These are phyloP conservation scores for Tangara arthus DNA, from an alignment of 2,797 vertebrate species.

Conservation along the genomic window DNA sequence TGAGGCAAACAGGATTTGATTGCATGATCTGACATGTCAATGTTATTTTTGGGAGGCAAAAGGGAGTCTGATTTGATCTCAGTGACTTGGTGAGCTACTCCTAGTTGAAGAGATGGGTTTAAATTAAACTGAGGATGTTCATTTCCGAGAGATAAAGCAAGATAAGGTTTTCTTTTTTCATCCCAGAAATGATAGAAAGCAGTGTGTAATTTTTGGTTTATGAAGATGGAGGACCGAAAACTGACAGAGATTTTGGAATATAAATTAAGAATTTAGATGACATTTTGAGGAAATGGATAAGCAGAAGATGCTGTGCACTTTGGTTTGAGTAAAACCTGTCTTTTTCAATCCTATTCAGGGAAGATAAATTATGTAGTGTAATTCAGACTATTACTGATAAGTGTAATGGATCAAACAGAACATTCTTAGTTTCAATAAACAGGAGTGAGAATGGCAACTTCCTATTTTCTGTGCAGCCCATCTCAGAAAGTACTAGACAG, in stretches of 20 bases:
- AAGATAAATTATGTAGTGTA: slow-evolving; percentile 48
- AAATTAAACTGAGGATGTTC: slow-evolving; percentile 62
- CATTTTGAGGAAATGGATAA: slow-evolving; percentile 69
- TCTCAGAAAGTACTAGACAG: slow-evolving; percentile 26
- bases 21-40: background rate
- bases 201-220: slow-evolving; percentile 54
- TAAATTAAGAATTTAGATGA: slow-evolving; percentile 72
- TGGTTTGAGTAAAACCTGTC: slow-evolving; percentile 35
- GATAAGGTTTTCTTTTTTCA: slow-evolving; percentile 46
- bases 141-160: slow-evolving; percentile 52
- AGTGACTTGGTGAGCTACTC: background rate
- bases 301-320: background rate
- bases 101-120: slow-evolving; percentile 49
- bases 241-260: slow-evolving; percentile 52
- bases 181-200: slow-evolving; percentile 37
- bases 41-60: background rate
- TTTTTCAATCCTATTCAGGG: slow-evolving; percentile 49
- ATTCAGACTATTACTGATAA: slow-evolving; percentile 72
- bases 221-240: slow-evolving; percentile 41
- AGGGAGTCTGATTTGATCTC: slow-evolving; percentile 26
- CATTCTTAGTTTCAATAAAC: slow-evolving; percentile 56
- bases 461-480: slow-evolving; percentile 28
- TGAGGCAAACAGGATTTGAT: slow-evolving; percentile 22
- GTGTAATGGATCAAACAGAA: slow-evolving; percentile 57
- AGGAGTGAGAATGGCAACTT: slow-evolving; percentile 23